Evolutionary conservation across 2,113 vertebrate genomes (phyloP), one percentile per base, ranked within the genome.

Genomic region (Pyxicephalus adspersus): DNA sequence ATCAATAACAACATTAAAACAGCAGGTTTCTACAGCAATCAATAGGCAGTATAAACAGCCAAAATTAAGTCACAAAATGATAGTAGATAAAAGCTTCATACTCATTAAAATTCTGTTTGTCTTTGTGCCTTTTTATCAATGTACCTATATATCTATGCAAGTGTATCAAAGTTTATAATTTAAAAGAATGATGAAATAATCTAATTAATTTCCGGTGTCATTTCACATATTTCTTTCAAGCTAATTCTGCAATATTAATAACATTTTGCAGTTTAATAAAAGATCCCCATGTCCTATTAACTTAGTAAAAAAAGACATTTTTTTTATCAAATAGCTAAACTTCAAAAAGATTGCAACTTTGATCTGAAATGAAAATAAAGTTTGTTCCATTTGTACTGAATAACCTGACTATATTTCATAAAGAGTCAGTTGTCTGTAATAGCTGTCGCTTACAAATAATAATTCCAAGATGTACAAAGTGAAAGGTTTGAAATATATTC

Each of bases 51-150:
- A 91, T 94, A 93, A 95, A 93, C 91, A 94, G 93, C 92, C 93
- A 94, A 94, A 93, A 94, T 94, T 91, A 93, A 94, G 92, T 94
- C 93, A 91, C 91, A 94, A 94, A 94, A 94, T 89, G 92, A 92
- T 95, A 95, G 92, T 89, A 91, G 92, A 97, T 96, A 94, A 96
- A 97, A 96, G 93, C 91, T 91, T 88, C 90, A 83, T 84, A 88
- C 94, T 96, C 94, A 95, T 97, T 97, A 95, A 95, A 96, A 96
- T 96, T 96, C 95, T 93, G 94, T 96, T 96, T 94, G 94, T 96
- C 94, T 94, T 94, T 94, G 93, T 95, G 93, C 92, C 92, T 94
- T 94, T 95, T 95, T 93, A 96, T 95, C 95, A 96, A 92, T 95
- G 94, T 92, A 96, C 96, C 95, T 95, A 93, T 95, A 95, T 95